Percentiles rank a stretch among this genome's conserved stretches.
Evolutionary conservation across 2,888 invertebrate species (phyloP).

Genomic region (Incurvaria masculella): DNA sequence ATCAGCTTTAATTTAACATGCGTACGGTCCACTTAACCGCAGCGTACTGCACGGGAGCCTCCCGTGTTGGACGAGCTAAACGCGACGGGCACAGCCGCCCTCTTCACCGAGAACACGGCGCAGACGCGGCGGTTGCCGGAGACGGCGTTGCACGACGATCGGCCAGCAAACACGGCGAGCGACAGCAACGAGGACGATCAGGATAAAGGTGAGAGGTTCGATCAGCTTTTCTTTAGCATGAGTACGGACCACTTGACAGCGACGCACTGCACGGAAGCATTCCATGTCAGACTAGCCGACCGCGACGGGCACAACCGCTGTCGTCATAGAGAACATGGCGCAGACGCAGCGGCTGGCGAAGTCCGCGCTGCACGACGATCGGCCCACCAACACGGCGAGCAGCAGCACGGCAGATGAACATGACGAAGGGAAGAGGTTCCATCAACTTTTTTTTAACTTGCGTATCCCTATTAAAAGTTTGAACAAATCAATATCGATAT

Average conservation of each 20-base stretch:
- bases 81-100: slow-evolving; percentile 72
- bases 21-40: too few relatives aligned
- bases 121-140: slow-evolving; percentile 78
- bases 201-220: slow-evolving; percentile 57
- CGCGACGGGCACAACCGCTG: slow-evolving; percentile 72
- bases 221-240: too few relatives aligned
- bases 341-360: slow-evolving; percentile 78
- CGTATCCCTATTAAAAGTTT: too few relatives aligned
- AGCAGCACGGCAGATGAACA: slow-evolving; percentile 87
- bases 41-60: slow-evolving; percentile 76
- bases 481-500: too few relatives aligned
- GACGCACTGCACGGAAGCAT: slow-evolving; percentile 76
- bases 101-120: slow-evolving; percentile 88
- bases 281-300: slow-evolving; percentile 68
- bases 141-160: slow-evolving; percentile 75
- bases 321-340: slow-evolving; percentile 88
- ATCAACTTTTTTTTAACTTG: too few relatives aligned
- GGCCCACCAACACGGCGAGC: slow-evolving; percentile 86
- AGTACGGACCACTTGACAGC: too few relatives aligned
- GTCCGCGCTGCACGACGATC: slow-evolving; percentile 75
- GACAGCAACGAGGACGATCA: slow-evolving; percentile 87
- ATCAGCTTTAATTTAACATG: too few relatives aligned
- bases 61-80: slow-evolving; percentile 68
- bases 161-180: slow-evolving; percentile 86
- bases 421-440: slow-evolving; percentile 57